These are phyloP conservation scores for Heteropelma amictum DNA, from an alignment of 2,888 invertebrate species.

Conservation along the genomic window DNA sequence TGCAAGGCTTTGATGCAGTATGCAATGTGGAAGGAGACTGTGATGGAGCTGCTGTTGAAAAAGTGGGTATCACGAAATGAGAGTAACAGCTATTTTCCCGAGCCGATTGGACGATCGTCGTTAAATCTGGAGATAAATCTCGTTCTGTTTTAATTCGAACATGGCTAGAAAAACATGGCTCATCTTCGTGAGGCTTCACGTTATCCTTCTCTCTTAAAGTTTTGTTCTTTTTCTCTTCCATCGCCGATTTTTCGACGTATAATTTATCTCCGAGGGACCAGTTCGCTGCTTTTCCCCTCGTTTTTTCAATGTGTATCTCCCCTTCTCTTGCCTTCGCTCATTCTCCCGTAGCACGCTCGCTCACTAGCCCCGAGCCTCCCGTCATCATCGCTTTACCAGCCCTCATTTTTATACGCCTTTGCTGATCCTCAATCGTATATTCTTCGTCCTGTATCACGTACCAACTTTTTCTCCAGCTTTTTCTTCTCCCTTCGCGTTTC, in stretches of 20 bases:
- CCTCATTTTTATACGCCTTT: conserved; percentile 44
- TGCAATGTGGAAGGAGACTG: too few relatives aligned
- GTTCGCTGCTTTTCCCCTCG: conserved; percentile 48
- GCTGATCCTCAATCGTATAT: conserved; percentile 38
- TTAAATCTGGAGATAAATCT: conserved; percentile 65
- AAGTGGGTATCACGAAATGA: neutral
- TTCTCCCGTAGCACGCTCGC: conserved; percentile 18
- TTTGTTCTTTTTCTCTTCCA: conserved; percentile 10
- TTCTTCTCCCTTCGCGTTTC: conserved; percentile 15
- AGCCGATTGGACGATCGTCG: conserved; percentile 59
- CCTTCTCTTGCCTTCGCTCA: conserved; percentile 42
- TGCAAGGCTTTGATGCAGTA: too few relatives aligned
- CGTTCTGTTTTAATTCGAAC: conserved; percentile 61
- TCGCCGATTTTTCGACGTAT: conserved; percentile 56
- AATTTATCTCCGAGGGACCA: conserved; percentile 61
- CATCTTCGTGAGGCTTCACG: conserved; percentile 18
- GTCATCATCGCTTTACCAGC: conserved; percentile 63
- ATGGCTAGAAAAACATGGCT: conserved; percentile 62
- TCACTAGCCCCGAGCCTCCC: conserved; percentile 51
- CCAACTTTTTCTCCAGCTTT: conserved; percentile 26
- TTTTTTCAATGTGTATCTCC: conserved; percentile 51
- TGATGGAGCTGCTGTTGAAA: neutral
- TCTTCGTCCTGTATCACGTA: conserved; percentile 37
- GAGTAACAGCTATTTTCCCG: conserved; percentile 17
- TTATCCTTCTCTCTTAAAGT: conserved; percentile 8